phyloP scores from a whole-genome alignment of 1,140 invertebrate genomes.

The Drosophila teissieri region DNA sequence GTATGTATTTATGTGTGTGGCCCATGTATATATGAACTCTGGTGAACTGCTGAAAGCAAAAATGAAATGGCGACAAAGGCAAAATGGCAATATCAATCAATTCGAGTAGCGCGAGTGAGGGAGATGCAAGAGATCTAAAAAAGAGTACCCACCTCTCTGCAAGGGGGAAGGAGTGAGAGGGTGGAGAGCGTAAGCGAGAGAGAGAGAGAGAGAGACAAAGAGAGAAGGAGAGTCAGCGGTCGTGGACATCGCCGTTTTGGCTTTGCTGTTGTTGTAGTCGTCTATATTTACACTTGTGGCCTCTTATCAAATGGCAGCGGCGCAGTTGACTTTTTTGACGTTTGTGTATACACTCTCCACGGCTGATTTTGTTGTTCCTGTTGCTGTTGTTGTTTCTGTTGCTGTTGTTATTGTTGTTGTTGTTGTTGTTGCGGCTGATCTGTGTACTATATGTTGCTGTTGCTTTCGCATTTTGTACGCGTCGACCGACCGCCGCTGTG shows the following conservation, averaged over 20 bases:
- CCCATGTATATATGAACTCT: constrained; percentile 52
- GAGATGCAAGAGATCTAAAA: constrained; percentile 51
- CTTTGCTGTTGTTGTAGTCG: constrained; percentile 54
- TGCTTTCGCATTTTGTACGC: constrained; percentile 77
- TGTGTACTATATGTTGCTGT: constrained; percentile 60
- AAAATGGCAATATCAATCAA: constrained; percentile 74
- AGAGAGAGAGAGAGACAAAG: background rate
- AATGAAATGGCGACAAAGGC: constrained; percentile 74
- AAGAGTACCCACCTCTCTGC: constrained; percentile 23
- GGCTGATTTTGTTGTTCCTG: constrained; percentile 25
- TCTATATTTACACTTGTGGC: constrained; percentile 83
- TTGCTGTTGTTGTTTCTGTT: constrained; percentile 25
- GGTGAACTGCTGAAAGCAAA: constrained; percentile 62
- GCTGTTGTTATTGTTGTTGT: constrained; percentile 38
- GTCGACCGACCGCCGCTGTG: constrained; percentile 73
- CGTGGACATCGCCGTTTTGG: constrained; percentile 60
- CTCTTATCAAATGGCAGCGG: constrained; percentile 83
- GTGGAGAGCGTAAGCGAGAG: background rate
- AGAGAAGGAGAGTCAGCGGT: constrained; percentile 60
- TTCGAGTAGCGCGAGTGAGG: constrained; percentile 43
- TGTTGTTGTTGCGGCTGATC: constrained; percentile 48
- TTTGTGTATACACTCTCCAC: constrained; percentile 68
- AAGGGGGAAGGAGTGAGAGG: background rate
- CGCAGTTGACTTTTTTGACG: constrained; percentile 83
- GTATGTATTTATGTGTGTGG: background rate